phyloP scores from a whole-genome alignment of 1,140 invertebrate genomes.

The Heliconius eleuchia region DNA sequence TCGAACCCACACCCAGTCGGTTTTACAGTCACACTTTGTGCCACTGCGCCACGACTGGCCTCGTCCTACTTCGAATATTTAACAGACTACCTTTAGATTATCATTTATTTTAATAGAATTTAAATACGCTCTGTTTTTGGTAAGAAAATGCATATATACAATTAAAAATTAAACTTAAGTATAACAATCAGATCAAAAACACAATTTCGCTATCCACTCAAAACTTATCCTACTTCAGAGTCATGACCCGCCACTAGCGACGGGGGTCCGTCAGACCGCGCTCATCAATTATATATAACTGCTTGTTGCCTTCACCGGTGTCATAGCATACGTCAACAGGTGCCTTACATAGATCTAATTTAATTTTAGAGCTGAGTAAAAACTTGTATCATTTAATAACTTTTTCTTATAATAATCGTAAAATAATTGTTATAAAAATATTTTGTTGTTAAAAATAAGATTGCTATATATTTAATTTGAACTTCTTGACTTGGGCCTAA shows the following conservation, averaged over 20 bases:
- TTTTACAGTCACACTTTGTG: too few species aligned
- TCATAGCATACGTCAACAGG: conserved; percentile 65
- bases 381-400: conserved; percentile 12
- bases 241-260: conserved; percentile 54
- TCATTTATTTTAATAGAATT: too few species aligned
- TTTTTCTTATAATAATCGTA: conserved; percentile 1
- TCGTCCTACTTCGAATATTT: too few species aligned
- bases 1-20: too few species aligned
- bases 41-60: too few species aligned
- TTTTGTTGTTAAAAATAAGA: background rate
- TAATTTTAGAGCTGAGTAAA: conserved; percentile 49
- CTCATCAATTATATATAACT: conserved; percentile 64
- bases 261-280: conserved; percentile 56
- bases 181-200: background rate
- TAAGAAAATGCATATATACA: too few species aligned
- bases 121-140: too few species aligned
- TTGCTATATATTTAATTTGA: background rate
- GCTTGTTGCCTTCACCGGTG: conserved; percentile 44
- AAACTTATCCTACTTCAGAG: conserved; percentile 29
- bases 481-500: too few species aligned
- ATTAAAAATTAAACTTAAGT: background rate
- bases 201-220: conserved; percentile 29
- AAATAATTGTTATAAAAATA: background rate
- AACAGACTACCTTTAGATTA: too few species aligned
- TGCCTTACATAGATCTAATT: conserved; percentile 56